These are phyloP conservation scores for Enteromius thamalakanensis DNA, from an alignment of 2,797 vertebrate species.

Conservation along the genomic window DNA sequence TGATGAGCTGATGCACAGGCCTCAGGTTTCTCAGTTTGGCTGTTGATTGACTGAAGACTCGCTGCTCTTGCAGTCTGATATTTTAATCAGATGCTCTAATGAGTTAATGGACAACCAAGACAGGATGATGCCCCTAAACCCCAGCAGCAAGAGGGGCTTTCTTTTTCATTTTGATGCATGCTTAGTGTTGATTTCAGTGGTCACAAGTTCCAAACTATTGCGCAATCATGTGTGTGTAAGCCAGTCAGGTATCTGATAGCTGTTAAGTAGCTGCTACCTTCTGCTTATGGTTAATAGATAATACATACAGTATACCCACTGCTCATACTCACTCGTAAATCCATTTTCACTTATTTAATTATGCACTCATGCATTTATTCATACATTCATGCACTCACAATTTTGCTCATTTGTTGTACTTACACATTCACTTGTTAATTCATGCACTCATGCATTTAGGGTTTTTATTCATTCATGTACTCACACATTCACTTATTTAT, in stretches of 20 bases:
- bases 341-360: neutral
- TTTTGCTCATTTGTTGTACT: no score
- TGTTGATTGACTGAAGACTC: constrained; percentile 23
- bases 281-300: neutral
- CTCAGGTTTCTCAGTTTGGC: constrained; percentile 20
- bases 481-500: no score
- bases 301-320: neutral
- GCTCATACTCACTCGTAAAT: neutral
- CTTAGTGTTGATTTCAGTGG: constrained; percentile 19
- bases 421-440: no score
- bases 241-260: neutral
- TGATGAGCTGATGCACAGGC: constrained; percentile 24
- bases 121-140: neutral
- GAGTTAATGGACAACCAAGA: constrained; percentile 30
- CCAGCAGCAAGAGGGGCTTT: constrained; percentile 13
- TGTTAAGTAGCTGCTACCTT: neutral
- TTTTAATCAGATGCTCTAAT: constrained; percentile 34
- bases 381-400: neutral
- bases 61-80: constrained; percentile 23
- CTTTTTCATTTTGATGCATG: constrained; percentile 20
- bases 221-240: neutral
- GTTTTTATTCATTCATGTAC: no score
- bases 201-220: neutral
- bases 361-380: neutral
- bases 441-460: neutral